Base-by-base conservation (phyloP, 2,888 invertebrate genomes). In the Agonopterix alstromeriana region DNA sequence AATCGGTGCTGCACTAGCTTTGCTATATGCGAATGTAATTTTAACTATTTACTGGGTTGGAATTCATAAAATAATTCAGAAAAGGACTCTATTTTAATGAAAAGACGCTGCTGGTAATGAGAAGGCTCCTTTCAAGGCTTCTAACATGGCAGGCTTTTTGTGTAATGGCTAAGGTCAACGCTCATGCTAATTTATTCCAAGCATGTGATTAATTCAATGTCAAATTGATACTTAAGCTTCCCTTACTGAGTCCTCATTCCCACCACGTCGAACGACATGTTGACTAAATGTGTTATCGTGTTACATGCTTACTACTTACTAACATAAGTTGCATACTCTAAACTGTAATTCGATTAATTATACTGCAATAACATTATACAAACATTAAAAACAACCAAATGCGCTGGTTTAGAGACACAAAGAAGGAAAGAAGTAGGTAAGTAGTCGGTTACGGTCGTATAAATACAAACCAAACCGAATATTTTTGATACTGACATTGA, bases 171-270 rank as follows among this genome's bases (percentile, higher is more conserved):
- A 17, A 67, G 65, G 64, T 58, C 54, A 52, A 48, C 48, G 54
- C 42, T 54, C 61, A 63, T 54, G 54, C 61, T 53, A 53, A 58
- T 57, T 51, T 55, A 59, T 59, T 53, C 58, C 61, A 50, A 54
- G 60, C 58, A 58, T 54, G 54, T 61, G 57, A 69, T 70, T 65
- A 70, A 67, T 67, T 70, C 66, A 72, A 71, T 72, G 70, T 64
- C 70, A 67, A 54, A 53, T 58, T 56, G 59, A 55, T 52, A 56
- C 55, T 50, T 55, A 57, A 58, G 55, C 64, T 67, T 67, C 71
- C 68, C 17, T 38, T 14, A 10, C 11, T 12, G 3, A 38, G n/a
- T 38, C 38, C 27, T 5, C 27, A 27, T 27, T 27, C 27, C 27
- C 27, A 27, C 5, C 27, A 27, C 27, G 27, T 27, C 27, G 27